Percentiles rank a stretch among this genome's conserved stretches.
These are phyloP conservation scores for Nymphicus hollandicus DNA, from an alignment of 2,113 vertebrate species.

Conservation along the genomic window DNA sequence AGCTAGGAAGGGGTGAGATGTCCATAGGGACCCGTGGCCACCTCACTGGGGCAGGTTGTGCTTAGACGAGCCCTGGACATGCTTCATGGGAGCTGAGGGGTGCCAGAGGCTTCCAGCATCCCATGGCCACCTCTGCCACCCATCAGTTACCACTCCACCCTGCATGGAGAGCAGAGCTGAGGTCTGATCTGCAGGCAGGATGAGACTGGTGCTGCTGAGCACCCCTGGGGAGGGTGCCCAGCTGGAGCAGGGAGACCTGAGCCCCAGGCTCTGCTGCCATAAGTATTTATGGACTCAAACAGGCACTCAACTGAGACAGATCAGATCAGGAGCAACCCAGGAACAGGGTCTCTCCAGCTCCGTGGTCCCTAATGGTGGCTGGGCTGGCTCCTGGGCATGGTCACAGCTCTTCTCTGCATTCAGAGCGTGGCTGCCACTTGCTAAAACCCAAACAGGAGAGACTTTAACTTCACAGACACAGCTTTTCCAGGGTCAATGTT, in stretches of 20 bases:
- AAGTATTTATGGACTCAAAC: background rate
- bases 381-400: background rate
- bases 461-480: background rate
- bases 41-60: accelerated
- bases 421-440: background rate
- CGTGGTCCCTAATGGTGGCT: background rate
- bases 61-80: background rate
- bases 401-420: background rate
- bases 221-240: background rate
- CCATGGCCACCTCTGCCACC: background rate
- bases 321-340: background rate
- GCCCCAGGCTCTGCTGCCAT: background rate
- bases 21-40: background rate
- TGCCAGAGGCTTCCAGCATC: background rate
- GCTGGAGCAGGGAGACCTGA: background rate
- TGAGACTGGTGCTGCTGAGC: too few species aligned
- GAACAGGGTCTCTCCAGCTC: background rate
- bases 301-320: background rate
- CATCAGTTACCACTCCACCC: accelerated
- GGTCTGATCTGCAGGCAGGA: background rate
- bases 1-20: background rate
- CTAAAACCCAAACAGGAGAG: background rate
- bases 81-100: background rate
- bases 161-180: background rate
- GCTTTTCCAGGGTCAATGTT: background rate